Evolutionary conservation across 2,797 vertebrate genomes (phyloP).

Genomic region (Mallotus villosus): DNA sequence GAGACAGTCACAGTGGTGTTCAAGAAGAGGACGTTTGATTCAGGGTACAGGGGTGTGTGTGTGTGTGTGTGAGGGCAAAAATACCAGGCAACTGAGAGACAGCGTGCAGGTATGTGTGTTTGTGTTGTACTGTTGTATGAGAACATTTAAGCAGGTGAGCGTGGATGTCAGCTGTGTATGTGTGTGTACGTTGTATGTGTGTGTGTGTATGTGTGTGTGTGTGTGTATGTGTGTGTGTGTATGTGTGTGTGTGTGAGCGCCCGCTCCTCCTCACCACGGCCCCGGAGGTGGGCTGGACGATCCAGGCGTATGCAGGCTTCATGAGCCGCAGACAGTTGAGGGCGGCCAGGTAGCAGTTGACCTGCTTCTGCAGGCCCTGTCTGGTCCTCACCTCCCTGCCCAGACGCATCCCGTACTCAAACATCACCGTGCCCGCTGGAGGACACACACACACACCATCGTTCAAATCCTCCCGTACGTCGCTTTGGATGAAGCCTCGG

Average conservation of each 20-base stretch:
- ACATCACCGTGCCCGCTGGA: constrained; percentile 92
- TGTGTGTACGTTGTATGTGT: too few relatives aligned
- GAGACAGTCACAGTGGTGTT: neutral
- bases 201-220: neutral
- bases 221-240: neutral
- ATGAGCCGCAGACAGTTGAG: constrained; percentile 91
- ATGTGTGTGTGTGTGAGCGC: neutral
- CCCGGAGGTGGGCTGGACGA: constrained; percentile 85
- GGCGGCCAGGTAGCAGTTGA: constrained; percentile 89
- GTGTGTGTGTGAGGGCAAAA: neutral
- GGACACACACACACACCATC: neutral
- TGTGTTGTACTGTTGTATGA: neutral
- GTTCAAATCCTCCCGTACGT: neutral
- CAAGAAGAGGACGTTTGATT: neutral
- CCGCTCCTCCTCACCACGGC: constrained; percentile 69
- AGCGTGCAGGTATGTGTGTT: neutral
- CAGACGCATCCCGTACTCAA: constrained; percentile 90
- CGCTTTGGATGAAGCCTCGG: too few relatives aligned
- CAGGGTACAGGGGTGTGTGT: neutral
- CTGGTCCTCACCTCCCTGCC: constrained; percentile 89
- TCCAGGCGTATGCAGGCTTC: constrained; percentile 92
- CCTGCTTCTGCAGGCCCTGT: constrained; percentile 89
- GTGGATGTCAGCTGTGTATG: too few relatives aligned
- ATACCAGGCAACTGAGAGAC: neutral
- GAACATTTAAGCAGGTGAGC: too few relatives aligned